Base-by-base conservation (phyloP, 2,113 vertebrate genomes). In the Ceyx melanurus region DNA sequence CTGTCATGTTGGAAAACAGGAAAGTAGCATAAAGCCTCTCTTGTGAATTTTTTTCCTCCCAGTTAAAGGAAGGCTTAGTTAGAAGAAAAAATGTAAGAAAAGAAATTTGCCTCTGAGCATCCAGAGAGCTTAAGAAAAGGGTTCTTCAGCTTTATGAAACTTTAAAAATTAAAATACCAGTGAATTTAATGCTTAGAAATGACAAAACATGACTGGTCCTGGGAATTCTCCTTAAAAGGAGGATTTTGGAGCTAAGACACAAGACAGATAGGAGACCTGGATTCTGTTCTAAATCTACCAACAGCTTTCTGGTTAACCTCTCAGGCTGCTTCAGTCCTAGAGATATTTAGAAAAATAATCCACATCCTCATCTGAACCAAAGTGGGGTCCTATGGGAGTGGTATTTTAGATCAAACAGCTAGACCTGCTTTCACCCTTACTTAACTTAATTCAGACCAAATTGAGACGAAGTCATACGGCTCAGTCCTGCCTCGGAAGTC, bases 1-100 rank as follows among this genome's bases (percentile, higher is more conserved):
- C 95, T 94, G 91, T 95, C 94, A 94, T 83, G 82, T 68, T 82
- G 65, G 75, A 95, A 95, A 95, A 96, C 95, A 95, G 75, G 82
- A 89, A 94, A 96, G 87, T 50, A 91, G 89, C 94, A 95, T 95
- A 90, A 92, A 93, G 82, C 53, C 37, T 89, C 89, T 92, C 89
- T 94, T 94, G 86, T 90, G 93, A 95, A 58, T 70, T 37, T 43
- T 48, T 48, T 45, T 45, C 15, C 54, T 5, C 11, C 26, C 23
- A 58, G 60, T 89, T 91, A 88, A 91, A 89, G 82, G 64, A 91
- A 88, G 19, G 54, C 77, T 91, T 90, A 85, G 31, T 86, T 88
- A 70, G 57, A 46, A 89, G 25, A 8, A 15, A 43, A 66, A 13
- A 43, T 62, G 3, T n/a, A 71, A 51, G 2, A 18, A 79, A 79